Percentiles rank a stretch among this genome's conserved stretches.
These are phyloP conservation scores for Sphyrna mokarran DNA, from an alignment of 2,113 vertebrate genomes.

Conservation along the genomic window DNA sequence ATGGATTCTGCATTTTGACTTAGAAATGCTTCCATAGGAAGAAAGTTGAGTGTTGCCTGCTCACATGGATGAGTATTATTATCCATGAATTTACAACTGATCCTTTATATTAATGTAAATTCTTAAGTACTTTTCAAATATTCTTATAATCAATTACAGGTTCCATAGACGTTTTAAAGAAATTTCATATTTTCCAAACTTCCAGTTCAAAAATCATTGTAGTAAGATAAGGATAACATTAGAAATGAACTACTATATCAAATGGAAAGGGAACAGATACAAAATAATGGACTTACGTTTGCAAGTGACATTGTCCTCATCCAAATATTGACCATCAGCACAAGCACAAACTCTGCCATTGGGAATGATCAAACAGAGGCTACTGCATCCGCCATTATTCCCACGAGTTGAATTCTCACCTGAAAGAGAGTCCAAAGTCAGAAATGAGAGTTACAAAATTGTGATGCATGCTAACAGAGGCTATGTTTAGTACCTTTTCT, in stretches of 20 bases:
- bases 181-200: neutral
- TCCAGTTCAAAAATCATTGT: neutral
- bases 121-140: neutral
- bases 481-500: neutral
- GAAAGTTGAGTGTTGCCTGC: neutral
- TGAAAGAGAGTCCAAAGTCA: slow-evolving; percentile 49
- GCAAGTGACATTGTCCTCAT: slow-evolving; percentile 87
- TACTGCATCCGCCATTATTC: slow-evolving; percentile 90
- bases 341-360: slow-evolving; percentile 91
- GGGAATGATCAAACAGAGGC: slow-evolving; percentile 87
- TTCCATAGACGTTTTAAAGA: neutral
- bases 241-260: neutral
- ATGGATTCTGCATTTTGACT: neutral
- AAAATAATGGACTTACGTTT: slow-evolving; percentile 62
- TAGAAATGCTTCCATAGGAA: neutral
- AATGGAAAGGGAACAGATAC: neutral
- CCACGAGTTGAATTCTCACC: slow-evolving; percentile 88
- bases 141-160: neutral
- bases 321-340: slow-evolving; percentile 88
- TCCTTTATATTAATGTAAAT: neutral
- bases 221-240: neutral
- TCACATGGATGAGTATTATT: neutral
- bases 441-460: neutral
- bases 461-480: neutral
- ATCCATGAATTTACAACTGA: neutral